Conservation (phyloP, 2,888 invertebrate genomes). For the Pterostichus niger region DNA sequence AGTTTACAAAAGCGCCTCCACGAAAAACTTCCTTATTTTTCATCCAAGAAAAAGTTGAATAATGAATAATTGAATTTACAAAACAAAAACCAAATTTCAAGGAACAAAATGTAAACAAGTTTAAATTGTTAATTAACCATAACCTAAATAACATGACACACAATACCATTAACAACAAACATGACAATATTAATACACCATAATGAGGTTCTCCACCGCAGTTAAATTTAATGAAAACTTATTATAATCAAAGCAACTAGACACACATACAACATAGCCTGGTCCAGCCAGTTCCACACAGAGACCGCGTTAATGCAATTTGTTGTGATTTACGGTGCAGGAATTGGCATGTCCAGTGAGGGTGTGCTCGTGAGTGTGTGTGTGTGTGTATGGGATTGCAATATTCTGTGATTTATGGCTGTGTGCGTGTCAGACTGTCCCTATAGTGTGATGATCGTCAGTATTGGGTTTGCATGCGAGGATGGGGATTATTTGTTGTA, state of each 20-base stretch:
- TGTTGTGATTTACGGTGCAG: conserved; percentile 47
- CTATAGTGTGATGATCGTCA: conserved; percentile 32
- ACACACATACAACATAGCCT: conserved; percentile 16
- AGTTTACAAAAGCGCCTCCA: no score
- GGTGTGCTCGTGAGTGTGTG: not conserved
- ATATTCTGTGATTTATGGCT: conserved; percentile 43
- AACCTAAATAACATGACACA: conserved; percentile 36
- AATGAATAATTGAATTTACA: not conserved
- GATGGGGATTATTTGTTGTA: conserved; percentile 36
- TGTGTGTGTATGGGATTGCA: conserved; percentile 40
- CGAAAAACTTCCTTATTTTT: no score
- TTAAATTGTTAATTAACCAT: conserved; percentile 42
- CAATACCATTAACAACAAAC: conserved; percentile 45
- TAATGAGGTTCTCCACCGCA: conserved; percentile 37
- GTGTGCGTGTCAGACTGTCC: conserved; percentile 39
- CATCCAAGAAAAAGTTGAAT: no score
- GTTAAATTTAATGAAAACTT: conserved; percentile 52
- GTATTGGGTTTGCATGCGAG: conserved; percentile 15
- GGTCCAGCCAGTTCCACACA: not conserved
- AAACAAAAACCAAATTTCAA: conserved; percentile 1
- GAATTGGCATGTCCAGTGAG: conserved; percentile 44
- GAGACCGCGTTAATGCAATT: conserved; percentile 45
- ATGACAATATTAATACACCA: conserved; percentile 39
- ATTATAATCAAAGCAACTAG: conserved; percentile 51
- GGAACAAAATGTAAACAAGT: conserved; percentile 19